These are phyloP conservation scores for Poecilobothrus nobilitatus DNA, from an alignment of 2,888 invertebrate genomes.

Conservation along the genomic window DNA sequence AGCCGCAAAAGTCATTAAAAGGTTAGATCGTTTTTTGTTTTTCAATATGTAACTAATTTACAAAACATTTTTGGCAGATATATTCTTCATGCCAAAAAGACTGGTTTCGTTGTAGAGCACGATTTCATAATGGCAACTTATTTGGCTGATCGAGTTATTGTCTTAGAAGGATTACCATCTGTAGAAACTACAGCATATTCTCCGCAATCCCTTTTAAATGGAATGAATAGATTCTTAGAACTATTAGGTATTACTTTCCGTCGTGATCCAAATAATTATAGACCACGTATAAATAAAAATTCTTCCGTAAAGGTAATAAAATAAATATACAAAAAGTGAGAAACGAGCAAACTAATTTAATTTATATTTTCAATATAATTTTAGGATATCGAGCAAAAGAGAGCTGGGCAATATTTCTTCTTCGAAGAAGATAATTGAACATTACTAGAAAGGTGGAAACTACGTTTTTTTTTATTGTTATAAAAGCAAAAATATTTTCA, in stretches of 20 bases:
- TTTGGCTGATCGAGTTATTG: slow-evolving; percentile 94
- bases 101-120: slow-evolving; percentile 99
- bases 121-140: slow-evolving; percentile 99
- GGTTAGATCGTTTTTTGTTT: slow-evolving; percentile 47
- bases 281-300: slow-evolving; percentile 95
- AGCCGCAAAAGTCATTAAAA: slow-evolving; percentile 97
- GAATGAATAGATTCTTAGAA: slow-evolving; percentile 97
- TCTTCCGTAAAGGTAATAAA: slow-evolving; percentile 79
- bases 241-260: slow-evolving; percentile 95
- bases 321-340: slow-evolving; percentile 9
- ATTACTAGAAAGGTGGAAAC: neutral
- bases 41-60: neutral
- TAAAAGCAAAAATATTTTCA: too few relatives aligned
- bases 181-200: slow-evolving; percentile 80
- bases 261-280: slow-evolving; percentile 95
- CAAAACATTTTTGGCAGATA: slow-evolving; percentile 50
- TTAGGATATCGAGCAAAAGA: slow-evolving; percentile 93
- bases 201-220: slow-evolving; percentile 87
- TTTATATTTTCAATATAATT: neutral
- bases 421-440: slow-evolving; percentile 63
- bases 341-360: neutral
- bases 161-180: slow-evolving; percentile 93
- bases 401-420: slow-evolving; percentile 97
- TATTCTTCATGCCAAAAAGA: slow-evolving; percentile 97
- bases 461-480: too few relatives aligned